These are phyloP conservation scores for Larimichthys polyactis DNA, from an alignment of 2,113 vertebrate species.

Conservation along the genomic window DNA sequence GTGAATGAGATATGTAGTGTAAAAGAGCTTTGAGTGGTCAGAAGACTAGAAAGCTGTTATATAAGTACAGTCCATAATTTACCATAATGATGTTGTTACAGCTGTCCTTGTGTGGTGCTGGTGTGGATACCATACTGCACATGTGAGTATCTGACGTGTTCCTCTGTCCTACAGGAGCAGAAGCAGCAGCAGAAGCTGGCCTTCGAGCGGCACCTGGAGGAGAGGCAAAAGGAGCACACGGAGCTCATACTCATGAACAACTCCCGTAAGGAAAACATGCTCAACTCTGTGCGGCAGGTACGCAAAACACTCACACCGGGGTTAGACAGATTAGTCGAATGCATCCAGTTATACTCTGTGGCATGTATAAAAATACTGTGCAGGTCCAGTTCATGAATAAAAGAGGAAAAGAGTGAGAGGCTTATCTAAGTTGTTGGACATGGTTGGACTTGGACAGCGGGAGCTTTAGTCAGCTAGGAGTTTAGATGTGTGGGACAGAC, in stretches of 20 bases:
- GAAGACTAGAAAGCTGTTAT: no score
- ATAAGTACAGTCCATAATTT: not conserved
- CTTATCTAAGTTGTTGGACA: no score
- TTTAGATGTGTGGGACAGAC: no score
- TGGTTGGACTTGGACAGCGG: no score
- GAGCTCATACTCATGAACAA: slow-evolving; percentile 88
- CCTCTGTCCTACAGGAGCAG: slow-evolving; percentile 83
- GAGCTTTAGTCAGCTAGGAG: no score
- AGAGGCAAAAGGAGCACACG: slow-evolving; percentile 89
- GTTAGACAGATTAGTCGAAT: not conserved
- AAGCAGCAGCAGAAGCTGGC: slow-evolving; percentile 92
- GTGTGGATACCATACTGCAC: not conserved
- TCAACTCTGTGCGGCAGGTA: slow-evolving; percentile 92
- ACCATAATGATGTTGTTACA: not conserved
- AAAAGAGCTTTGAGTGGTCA: no score
- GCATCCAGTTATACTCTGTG: no score
- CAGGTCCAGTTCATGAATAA: no score
- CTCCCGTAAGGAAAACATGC: slow-evolving; percentile 89
- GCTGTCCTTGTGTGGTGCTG: not conserved
- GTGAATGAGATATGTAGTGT: no score
- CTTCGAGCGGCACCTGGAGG: slow-evolving; percentile 88
- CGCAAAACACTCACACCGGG: no score
- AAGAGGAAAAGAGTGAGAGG: no score
- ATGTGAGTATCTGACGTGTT: not conserved
- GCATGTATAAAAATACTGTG: no score